Evolutionary conservation across 1,140 invertebrate genomes (phyloP), one percentile per base, ranked within the genome.

Genomic region (Telenomus remus): DNA sequence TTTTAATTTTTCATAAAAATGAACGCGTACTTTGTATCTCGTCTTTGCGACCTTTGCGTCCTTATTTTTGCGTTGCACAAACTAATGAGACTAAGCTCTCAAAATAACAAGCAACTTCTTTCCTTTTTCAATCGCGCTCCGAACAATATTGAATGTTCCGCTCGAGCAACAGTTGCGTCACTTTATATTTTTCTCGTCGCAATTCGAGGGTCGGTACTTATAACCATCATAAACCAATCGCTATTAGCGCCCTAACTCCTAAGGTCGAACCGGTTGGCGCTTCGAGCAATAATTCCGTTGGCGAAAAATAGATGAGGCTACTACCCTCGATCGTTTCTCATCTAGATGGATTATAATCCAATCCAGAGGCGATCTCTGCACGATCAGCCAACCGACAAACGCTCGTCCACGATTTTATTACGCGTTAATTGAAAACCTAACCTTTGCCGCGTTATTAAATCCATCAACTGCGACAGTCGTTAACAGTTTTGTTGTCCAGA

Each of bases 221-320:
- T 70, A 65, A 56, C 43, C 59, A 35, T 66, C 53, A 49, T 56
- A 63, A 66, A 78, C 48, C 61, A 61, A 78, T 78, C 64, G 60
- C 76, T 71, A 74, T 79, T 78, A 81, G 70, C 60, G 79, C 71
- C 70, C 76, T 53, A 66, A 63, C 76, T 74, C n/a, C 60, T 50
- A 57, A 70, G 54, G 55, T 70, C 46, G 63, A 59, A 75, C 73
- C 80, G 83, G 72, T 80, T 83, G 1, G 19, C 78, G 80, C 81
- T 80, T 19, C 63, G 35, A 72, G 74, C 73, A 78, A 78, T 74
- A 64, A 83, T 83, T 81, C 73, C 55, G 61, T 69, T 72, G 72
- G 49, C 69, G 46, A 70, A 78, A 78, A 78, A 74, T 78, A 27
- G 54, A 47, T 34, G 37, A 48, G 51, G 64, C 19, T 6, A 47